phyloP scores from a whole-genome alignment of 2,888 invertebrate genomes.

The Bellardia pandia region DNA sequence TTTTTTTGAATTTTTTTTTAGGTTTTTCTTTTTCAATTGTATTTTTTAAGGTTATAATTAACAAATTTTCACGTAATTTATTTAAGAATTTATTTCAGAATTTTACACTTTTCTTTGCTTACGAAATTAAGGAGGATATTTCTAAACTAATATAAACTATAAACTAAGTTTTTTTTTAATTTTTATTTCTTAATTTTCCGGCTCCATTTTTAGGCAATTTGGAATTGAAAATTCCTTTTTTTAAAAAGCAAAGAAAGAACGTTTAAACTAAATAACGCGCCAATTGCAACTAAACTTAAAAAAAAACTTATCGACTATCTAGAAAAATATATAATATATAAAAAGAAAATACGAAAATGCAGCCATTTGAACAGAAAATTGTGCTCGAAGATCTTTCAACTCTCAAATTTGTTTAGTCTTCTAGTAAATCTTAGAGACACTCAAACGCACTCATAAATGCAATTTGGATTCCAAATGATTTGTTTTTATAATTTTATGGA shows the following conservation, averaged over 20 bases:
- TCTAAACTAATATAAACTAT: conserved; percentile 52
- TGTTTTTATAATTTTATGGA: conserved; percentile 34
- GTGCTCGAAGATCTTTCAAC: conserved; percentile 38
- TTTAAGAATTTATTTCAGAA: background rate
- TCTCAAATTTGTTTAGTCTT: conserved; percentile 48
- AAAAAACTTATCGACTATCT: conserved; percentile 33
- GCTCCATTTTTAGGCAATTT: conserved; percentile 3
- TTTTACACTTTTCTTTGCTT: background rate
- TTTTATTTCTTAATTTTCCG: conserved; percentile 15
- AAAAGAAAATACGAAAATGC: conserved; percentile 55
- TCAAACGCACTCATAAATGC: conserved; percentile 30
- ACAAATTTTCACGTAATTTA: conserved; percentile 60
- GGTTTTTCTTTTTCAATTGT: background rate
- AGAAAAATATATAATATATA: conserved; percentile 35
- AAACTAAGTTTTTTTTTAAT: conserved; percentile 39
- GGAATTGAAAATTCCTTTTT: conserved; percentile 37
- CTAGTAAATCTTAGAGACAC: conserved; percentile 21
- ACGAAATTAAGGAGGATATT: conserved; percentile 7
- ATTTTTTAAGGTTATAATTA: conserved; percentile 57
- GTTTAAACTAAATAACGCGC: conserved; percentile 72
- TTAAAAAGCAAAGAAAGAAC: conserved; percentile 41
- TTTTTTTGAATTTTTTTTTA: conserved; percentile 1
- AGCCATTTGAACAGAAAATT: conserved; percentile 24
- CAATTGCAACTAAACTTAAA: conserved; percentile 77
- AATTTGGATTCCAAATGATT: conserved; percentile 16